Evolutionary conservation across 2,888 invertebrate genomes (phyloP).

Genomic region (Drosophila neotestacea): DNA sequence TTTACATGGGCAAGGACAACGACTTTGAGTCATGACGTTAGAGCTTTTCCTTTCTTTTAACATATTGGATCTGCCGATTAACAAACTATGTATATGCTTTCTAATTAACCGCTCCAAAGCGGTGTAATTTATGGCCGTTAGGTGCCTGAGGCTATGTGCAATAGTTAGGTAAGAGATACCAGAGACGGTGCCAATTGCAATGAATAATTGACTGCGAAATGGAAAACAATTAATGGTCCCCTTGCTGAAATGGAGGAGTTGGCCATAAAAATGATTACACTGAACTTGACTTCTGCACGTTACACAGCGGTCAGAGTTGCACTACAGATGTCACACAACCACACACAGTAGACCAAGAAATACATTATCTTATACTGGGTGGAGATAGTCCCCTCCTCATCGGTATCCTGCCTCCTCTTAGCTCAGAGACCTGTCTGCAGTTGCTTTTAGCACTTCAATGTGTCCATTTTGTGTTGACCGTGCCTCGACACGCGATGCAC

Average conservation of each 20-base stretch:
- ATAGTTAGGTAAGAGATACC: not conserved
- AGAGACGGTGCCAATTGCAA: conserved; percentile 23
- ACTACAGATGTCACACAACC: not conserved
- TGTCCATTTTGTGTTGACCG: conserved; percentile 51
- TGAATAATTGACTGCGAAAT: conserved; percentile 49
- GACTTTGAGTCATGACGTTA: conserved; percentile 17
- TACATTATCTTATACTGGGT: not conserved
- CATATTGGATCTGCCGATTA: conserved; percentile 78
- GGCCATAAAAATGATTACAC: conserved; percentile 51
- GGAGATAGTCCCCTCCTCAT: not conserved
- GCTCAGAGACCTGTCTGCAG: conserved; percentile 10
- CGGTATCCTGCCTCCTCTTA: not conserved
- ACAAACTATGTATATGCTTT: conserved; percentile 69
- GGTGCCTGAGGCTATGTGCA: conserved; percentile 29
- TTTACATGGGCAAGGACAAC: conserved; percentile 38
- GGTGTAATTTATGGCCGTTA: conserved; percentile 43
- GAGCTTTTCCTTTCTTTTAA: conserved; percentile 28
- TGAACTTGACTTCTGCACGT: conserved; percentile 49
- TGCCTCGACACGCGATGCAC: conserved; percentile 60
- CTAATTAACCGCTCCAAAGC: conserved; percentile 57
- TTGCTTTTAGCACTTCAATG: conserved; percentile 53
- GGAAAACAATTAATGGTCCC: conserved; percentile 12
- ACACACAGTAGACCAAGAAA: not conserved
- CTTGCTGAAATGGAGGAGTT: conserved; percentile 12
- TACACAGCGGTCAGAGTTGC: not conserved